These are phyloP conservation scores for Microchirus variegatus DNA, from an alignment of 2,797 vertebrate species.

Conservation along the genomic window DNA sequence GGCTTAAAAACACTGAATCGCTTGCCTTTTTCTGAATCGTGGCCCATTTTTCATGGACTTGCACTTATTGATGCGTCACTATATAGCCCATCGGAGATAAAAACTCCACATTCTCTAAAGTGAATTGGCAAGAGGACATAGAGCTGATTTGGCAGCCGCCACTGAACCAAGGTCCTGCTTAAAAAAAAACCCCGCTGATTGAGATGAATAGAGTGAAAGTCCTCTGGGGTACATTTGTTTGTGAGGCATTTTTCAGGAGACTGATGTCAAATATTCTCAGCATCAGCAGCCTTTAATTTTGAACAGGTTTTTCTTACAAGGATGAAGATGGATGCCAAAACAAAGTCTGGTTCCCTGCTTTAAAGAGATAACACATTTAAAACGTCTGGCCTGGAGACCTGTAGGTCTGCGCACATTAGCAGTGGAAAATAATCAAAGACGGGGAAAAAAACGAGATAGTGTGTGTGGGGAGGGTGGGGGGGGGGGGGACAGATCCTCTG, in stretches of 20 bases:
- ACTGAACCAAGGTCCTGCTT: constrained; percentile 68
- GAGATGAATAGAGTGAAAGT: constrained; percentile 72
- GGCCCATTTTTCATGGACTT: constrained; percentile 57
- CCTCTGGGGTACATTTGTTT: constrained; percentile 74
- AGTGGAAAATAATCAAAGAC: constrained; percentile 57
- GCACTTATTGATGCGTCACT: constrained; percentile 44
- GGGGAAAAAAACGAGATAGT: constrained; percentile 46
- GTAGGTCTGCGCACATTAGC: constrained; percentile 32
- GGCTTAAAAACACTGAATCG: constrained; percentile 28
- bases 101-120: constrained; percentile 68
- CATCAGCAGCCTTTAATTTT: constrained; percentile 75
- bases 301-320: constrained; percentile 62
- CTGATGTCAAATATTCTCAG: constrained; percentile 76
- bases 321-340: constrained; percentile 70
- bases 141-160: constrained; percentile 64
- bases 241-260: constrained; percentile 73
- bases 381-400: constrained; percentile 46
- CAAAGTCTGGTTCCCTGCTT: constrained; percentile 44
- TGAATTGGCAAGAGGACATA: constrained; percentile 65
- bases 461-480: constrained; percentile 1
- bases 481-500: constrained; percentile 45
- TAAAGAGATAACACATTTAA: constrained; percentile 63
- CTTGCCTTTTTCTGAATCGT: constrained; percentile 34
- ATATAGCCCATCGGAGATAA: constrained; percentile 61
- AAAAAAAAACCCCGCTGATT: constrained; percentile 70